Conservation (phyloP, 2,888 invertebrate genomes). For the Hermodice carunculata region DNA sequence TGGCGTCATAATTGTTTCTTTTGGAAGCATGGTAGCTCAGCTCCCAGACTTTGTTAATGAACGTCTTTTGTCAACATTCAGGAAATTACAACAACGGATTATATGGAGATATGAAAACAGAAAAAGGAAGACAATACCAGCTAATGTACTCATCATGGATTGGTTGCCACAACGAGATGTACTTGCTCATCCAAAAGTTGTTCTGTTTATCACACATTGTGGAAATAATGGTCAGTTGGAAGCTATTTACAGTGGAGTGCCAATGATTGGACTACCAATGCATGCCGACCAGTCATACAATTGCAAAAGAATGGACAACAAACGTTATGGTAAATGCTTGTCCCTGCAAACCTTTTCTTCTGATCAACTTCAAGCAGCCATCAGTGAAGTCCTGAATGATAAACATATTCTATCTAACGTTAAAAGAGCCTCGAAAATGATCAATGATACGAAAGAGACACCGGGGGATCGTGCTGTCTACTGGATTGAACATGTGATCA, state of each 20-base stretch:
- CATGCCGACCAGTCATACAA: constrained; percentile 19
- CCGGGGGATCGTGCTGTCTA: constrained; percentile 13
- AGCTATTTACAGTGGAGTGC: constrained; percentile 20
- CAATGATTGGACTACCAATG: constrained; percentile 22
- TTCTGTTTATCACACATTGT: constrained; percentile 27
- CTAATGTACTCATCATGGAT: constrained; percentile 23
- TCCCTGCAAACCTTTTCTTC: constrained; percentile 7
- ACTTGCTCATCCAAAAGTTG: not conserved
- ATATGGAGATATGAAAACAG: constrained; percentile 14
- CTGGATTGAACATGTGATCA: constrained; percentile 27
- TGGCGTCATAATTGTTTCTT: constrained; percentile 11
- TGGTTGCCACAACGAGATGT: constrained; percentile 29
- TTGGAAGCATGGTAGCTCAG: constrained; percentile 8
- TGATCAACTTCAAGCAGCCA: too few relatives aligned
- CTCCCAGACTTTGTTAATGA: not conserved
- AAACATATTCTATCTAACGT: constrained; percentile 4
- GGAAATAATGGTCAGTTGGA: constrained; percentile 28
- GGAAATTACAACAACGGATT: constrained; percentile 3
- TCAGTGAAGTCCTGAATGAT: constrained; percentile 16
- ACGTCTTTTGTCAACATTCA: constrained; percentile 11
- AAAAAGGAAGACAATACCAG: constrained; percentile 1
- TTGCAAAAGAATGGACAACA: constrained; percentile 10
- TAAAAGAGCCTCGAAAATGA: constrained; percentile 21
- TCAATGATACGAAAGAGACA: constrained; percentile 1
- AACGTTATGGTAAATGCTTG: constrained; percentile 21